Evolutionary conservation across 2,113 vertebrate genomes (phyloP).

Genomic region (Pyrgilauda ruficollis): DNA sequence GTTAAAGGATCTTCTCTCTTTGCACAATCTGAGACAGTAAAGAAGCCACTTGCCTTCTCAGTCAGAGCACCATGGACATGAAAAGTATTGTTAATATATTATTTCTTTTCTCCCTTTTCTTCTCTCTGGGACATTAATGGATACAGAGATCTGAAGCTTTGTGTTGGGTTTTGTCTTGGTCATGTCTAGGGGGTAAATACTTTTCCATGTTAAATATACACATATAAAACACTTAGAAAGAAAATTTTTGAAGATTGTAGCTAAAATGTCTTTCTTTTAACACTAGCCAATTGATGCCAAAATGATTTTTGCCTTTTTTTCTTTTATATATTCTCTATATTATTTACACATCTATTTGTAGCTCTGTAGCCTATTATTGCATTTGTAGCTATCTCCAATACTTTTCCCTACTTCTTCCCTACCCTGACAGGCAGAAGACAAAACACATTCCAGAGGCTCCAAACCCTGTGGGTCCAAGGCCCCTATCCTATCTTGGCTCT

Average conservation of each 20-base stretch:
- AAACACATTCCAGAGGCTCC: not conserved
- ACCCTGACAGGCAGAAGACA: not conserved
- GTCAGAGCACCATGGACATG: not conserved
- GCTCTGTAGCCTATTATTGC: not conserved
- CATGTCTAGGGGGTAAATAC: not conserved
- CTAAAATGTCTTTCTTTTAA: not conserved
- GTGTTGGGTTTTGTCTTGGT: not conserved
- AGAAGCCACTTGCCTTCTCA: not conserved
- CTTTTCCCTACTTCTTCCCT: not conserved
- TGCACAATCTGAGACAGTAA: not conserved
- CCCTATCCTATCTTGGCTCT: not conserved
- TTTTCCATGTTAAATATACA: not conserved
- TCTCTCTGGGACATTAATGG: not conserved
- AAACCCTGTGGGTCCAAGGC: not conserved
- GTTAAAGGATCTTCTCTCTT: not conserved
- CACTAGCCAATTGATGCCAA: rapidly evolving
- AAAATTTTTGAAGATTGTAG: not conserved
- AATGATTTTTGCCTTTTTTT: not conserved
- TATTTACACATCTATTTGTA: not conserved
- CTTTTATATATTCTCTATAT: not conserved
- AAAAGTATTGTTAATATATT: not conserved
- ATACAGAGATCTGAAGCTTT: not conserved
- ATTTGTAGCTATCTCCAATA: not conserved
- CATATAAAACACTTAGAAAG: not conserved
- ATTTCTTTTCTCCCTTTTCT: not conserved